Evolutionary conservation across 2,797 vertebrate genomes (phyloP).

Genomic region (Argentina silus): DNA sequence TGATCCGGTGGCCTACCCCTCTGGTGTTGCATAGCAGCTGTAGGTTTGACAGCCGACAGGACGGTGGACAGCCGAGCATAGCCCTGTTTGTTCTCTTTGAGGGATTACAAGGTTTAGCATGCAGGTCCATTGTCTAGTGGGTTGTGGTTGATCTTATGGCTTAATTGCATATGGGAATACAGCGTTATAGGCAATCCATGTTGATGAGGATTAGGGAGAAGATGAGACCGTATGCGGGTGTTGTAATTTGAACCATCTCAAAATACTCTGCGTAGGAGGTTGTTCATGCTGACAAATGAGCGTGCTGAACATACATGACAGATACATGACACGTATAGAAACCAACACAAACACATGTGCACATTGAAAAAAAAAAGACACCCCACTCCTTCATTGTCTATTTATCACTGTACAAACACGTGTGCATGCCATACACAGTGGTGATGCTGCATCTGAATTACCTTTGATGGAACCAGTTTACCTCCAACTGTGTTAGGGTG

Average conservation of each 20-base stretch:
- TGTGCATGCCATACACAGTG: too few relatives aligned
- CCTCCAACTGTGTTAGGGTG: too few relatives aligned
- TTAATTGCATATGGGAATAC: conserved; percentile 4
- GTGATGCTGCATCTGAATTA: too few relatives aligned
- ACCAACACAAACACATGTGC: background rate
- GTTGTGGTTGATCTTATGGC: background rate
- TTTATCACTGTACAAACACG: background rate
- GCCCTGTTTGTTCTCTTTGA: conserved; percentile 21
- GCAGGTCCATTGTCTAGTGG: background rate
- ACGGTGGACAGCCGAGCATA: conserved; percentile 36
- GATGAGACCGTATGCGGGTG: background rate
- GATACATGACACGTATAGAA: background rate
- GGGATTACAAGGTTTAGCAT: conserved; percentile 37
- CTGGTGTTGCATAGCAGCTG: conserved; percentile 36
- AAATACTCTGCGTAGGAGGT: background rate
- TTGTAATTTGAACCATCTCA: background rate
- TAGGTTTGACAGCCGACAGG: conserved; percentile 43
- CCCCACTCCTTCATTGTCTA: background rate
- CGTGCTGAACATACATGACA: background rate
- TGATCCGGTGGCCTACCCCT: conserved; percentile 41
- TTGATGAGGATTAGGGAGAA: conserved; percentile 26
- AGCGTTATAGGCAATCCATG: conserved; percentile 9
- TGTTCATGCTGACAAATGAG: background rate
- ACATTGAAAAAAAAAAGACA: background rate
- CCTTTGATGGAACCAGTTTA: too few relatives aligned